Base-by-base conservation (phyloP, 2,797 vertebrate species). In the Alosa sapidissima region DNA sequence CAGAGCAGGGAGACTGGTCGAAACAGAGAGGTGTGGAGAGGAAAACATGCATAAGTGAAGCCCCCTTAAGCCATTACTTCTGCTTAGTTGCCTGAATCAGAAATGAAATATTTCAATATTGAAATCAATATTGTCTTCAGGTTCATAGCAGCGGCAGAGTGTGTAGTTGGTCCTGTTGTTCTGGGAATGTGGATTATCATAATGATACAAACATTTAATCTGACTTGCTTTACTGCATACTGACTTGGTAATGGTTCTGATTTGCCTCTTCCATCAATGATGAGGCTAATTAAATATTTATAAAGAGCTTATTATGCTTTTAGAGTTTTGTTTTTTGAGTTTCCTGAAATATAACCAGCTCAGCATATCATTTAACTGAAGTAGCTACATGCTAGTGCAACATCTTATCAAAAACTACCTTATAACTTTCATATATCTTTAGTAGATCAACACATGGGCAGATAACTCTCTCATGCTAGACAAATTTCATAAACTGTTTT, bases 61-160 rank as follows among this genome's bases (percentile, higher is more conserved):
- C 88, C 91, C 92, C 92, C 89, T 83, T 88, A 87, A 85, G 81
- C 68, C 86, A 87, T 93, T 94, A 91, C 85, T 90, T 91, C 89
- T 91, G 93, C 92, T 93, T 90, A 88, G 91, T 81, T 85, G 91
- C 88, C 82, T 91, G 87, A 89, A 47, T 88, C 91, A 58, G 81
- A 94, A 94, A 95, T 94, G 91, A 92, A 94, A 96, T 91, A 92
- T 93, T 92, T 87, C 91, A 78, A 92, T 16, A 47, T 36, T 41
- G 33, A 92, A 93, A 92, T 87, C 91, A 78, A 92, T 16, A 47
- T 36, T 72, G 65, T 72, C 33, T 72, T 2, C 11, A 36, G 11
- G 2, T 36, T 13, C n/a, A 62, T 68, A 14, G 62, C 3, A 58
- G 19, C 19, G 11, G 13, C 10, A 28, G 49, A 51, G 49, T 10